These are phyloP conservation scores for Pangasius sanitwongsei DNA, from an alignment of 2,797 vertebrate genomes.

Conservation along the genomic window DNA sequence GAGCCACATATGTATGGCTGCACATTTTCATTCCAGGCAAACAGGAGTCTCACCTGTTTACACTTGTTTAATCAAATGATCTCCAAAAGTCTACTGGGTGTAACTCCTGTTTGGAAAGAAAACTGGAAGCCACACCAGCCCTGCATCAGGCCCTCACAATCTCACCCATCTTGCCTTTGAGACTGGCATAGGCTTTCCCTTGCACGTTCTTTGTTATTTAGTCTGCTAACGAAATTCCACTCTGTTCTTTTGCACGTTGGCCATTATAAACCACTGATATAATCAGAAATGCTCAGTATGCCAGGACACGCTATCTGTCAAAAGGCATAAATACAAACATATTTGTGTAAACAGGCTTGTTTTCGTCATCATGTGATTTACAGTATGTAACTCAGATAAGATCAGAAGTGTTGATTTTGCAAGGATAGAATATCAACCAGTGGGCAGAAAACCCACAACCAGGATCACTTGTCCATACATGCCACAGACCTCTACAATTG, in stretches of 20 bases:
- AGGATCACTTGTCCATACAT: background rate
- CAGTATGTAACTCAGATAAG: background rate
- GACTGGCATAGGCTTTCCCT: background rate
- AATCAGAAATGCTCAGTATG: background rate
- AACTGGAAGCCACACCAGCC: background rate
- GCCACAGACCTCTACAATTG: background rate
- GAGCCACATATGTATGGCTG: background rate
- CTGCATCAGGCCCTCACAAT: background rate
- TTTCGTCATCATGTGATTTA: background rate
- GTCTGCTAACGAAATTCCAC: background rate
- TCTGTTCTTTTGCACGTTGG: background rate
- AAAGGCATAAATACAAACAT: background rate
- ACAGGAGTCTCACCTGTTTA: constrained; percentile 1
- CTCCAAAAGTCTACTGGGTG: background rate
- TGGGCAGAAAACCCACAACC: background rate
- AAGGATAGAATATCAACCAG: background rate
- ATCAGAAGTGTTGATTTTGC: background rate
- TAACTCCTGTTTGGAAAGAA: background rate
- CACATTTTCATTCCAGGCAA: background rate
- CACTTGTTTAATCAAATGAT: constrained; percentile 17
- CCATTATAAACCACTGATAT: background rate
- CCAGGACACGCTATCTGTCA: background rate
- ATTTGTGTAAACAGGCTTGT: background rate
- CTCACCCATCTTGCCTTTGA: background rate
- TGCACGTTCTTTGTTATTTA: background rate